Evolutionary conservation across 2,888 invertebrate species (phyloP).

Genomic region (Kuschelorhynchus macadamiae): DNA sequence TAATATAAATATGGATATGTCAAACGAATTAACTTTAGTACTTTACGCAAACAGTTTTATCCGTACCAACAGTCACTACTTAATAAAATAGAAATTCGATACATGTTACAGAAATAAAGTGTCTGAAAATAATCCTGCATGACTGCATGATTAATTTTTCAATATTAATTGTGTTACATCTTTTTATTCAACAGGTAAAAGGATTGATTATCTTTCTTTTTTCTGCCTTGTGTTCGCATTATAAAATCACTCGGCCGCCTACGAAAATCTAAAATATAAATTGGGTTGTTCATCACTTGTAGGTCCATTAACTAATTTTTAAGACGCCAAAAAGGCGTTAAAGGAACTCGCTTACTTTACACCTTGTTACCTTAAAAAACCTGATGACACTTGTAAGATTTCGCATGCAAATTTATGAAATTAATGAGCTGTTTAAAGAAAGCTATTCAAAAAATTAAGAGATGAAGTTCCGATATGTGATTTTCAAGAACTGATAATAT

Average conservation of each 20-base stretch:
- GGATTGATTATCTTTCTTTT: not conserved
- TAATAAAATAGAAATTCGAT: no score
- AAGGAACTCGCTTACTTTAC: constrained; percentile 22
- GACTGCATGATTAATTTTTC: no score
- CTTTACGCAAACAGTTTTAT: no score
- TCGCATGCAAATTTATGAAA: constrained; percentile 2
- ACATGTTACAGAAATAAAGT: no score
- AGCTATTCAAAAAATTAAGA: no score
- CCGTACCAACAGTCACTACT: no score
- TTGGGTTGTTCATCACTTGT: constrained; percentile 21
- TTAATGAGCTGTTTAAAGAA: constrained; percentile 19
- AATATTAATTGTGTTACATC: not conserved
- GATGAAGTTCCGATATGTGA: no score
- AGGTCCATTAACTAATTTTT: constrained; percentile 29
- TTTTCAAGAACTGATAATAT: no score
- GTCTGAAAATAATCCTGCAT: no score
- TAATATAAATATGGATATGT: no score
- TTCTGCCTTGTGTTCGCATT: not conserved
- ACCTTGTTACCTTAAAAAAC: constrained; percentile 16
- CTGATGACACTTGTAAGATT: constrained; percentile 14
- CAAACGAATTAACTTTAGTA: no score
- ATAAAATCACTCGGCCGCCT: constrained; percentile 16
- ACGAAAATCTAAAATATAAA: constrained; percentile 18
- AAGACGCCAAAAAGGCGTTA: constrained; percentile 26
- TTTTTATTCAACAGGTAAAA: not conserved